Conservation (phyloP, 1,140 invertebrate species). For the Lethocerus indicus region DNA sequence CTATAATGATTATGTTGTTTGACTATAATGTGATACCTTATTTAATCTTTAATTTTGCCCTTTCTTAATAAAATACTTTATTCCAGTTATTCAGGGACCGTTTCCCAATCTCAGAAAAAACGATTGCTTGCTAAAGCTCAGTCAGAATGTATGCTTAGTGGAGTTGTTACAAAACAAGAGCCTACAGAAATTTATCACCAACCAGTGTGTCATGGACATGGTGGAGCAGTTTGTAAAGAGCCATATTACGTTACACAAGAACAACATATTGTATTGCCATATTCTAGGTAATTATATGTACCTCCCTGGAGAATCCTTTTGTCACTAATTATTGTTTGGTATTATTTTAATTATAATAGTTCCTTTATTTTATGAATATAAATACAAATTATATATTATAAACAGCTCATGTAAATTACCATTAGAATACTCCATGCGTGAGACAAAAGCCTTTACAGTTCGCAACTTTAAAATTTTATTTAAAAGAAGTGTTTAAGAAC, state of each 20-base stretch:
- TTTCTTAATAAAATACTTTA: no score
- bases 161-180: constrained; percentile 29
- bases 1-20: no score
- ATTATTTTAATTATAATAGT: background rate
- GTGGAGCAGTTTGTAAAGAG: constrained; percentile 31
- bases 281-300: constrained; percentile 8
- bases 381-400: no score
- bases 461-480: no score
- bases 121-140: constrained; percentile 71
- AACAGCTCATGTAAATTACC: no score
- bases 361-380: background rate
- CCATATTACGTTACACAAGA: constrained; percentile 37
- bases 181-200: constrained; percentile 20
- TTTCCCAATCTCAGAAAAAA: constrained; percentile 59
- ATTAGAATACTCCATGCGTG: no score
- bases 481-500: no score
- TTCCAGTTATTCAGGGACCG: background rate
- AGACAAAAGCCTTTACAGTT: no score
- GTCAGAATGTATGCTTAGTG: constrained; percentile 49
- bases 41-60: no score
- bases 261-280: constrained; percentile 30
- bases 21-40: no score
- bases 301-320: background rate
- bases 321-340: background rate
- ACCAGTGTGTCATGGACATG: constrained; percentile 18